These are phyloP conservation scores for Parapsyche elsis DNA, from an alignment of 1,140 invertebrate species.

Conservation along the genomic window DNA sequence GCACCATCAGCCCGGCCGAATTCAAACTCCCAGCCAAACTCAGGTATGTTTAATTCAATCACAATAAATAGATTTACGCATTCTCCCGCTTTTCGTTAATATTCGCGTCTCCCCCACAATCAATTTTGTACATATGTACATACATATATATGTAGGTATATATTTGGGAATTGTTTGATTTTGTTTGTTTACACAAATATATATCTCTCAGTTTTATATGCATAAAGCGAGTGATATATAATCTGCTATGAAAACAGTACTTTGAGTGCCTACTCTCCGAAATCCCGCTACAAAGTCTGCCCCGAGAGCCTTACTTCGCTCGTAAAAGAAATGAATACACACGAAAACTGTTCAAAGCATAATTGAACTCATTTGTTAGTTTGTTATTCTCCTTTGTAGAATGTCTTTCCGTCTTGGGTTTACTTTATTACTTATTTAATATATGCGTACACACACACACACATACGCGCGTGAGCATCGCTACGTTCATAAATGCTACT, in stretches of 20 bases:
- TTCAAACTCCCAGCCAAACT: constrained; percentile 89
- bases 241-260: constrained; percentile 28
- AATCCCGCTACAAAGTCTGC: background rate
- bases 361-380: constrained; percentile 32
- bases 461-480: no score
- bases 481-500: no score
- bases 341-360: constrained; percentile 28
- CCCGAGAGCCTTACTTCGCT: constrained; percentile 1
- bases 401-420: constrained; percentile 1
- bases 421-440: constrained; percentile 14
- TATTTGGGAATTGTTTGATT: background rate
- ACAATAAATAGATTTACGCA: no score
- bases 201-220: constrained; percentile 12
- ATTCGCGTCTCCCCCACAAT: no score
- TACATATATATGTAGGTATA: no score
- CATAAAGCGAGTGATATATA: constrained; percentile 12
- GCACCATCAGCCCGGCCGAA: constrained; percentile 92
- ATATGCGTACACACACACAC: no score
- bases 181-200: background rate
- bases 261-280: background rate
- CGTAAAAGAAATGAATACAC: constrained; percentile 29
- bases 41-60: constrained; percentile 71
- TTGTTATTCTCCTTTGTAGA: constrained; percentile 24
- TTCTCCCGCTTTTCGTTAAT: no score
- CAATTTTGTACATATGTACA: no score